phyloP scores from a whole-genome alignment of 2,888 invertebrate species.

The Pachycephus smyrnensis region DNA sequence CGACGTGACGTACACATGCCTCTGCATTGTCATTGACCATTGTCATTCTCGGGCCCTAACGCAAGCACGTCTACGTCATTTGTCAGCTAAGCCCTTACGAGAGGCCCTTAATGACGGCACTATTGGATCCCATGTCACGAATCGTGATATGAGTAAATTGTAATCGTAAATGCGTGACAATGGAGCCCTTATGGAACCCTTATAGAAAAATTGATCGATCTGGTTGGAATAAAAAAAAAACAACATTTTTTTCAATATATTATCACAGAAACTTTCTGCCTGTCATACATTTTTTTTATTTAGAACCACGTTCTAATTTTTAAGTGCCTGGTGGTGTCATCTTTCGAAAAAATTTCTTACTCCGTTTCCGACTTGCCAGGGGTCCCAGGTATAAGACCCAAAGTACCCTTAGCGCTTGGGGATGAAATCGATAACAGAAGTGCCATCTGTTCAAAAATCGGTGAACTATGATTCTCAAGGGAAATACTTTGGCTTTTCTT shows the following conservation, averaged over 20 bases:
- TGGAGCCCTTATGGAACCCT: background rate
- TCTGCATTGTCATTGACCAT: conserved; percentile 45
- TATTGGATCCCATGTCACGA: conserved; percentile 9
- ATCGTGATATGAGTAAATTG: conserved; percentile 16
- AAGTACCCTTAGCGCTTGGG: background rate
- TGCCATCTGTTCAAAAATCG: background rate
- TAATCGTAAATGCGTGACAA: background rate
- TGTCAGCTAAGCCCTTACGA: conserved; percentile 16
- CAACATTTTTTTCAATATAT: too few relatives aligned
- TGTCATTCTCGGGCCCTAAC: conserved; percentile 35
- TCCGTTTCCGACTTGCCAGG: background rate
- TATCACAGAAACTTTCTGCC: too few relatives aligned
- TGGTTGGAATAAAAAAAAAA: background rate
- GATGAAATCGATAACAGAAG: background rate
- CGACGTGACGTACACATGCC: conserved; percentile 45
- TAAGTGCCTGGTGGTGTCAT: background rate
- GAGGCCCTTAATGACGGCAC: conserved; percentile 15
- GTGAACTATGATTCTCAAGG: background rate
- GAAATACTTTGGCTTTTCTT: background rate
- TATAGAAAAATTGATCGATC: background rate
- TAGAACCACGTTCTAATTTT: background rate
- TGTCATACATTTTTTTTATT: too few relatives aligned
- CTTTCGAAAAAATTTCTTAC: background rate
- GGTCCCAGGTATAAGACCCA: background rate
- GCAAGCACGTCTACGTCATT: conserved; percentile 9